Conservation (phyloP, 2,113 vertebrate species). For the Psittacus erithacus region DNA sequence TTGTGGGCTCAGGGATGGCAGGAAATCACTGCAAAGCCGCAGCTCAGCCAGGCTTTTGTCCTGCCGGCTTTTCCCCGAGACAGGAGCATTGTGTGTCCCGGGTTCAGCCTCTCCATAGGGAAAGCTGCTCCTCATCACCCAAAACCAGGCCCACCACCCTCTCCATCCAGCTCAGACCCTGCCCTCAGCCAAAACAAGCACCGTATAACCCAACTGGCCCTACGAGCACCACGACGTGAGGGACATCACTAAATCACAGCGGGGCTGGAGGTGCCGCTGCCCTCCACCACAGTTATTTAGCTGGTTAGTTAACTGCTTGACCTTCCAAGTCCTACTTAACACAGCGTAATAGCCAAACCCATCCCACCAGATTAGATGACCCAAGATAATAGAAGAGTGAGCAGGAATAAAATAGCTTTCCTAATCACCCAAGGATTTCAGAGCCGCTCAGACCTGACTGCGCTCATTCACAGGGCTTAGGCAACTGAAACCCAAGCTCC, state of each 20-base stretch:
- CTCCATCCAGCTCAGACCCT: neutral
- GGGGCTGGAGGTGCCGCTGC: neutral
- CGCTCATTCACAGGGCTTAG: constrained; percentile 75
- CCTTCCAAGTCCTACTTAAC: constrained; percentile 77
- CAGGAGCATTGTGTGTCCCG: neutral
- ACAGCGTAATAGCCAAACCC: constrained; percentile 72
- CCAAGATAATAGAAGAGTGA: constrained; percentile 69
- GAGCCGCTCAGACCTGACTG: constrained; percentile 79
- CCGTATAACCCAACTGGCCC: neutral
- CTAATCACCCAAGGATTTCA: constrained; percentile 71
- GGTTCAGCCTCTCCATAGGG: fast-evolving
- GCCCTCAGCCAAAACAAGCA: neutral
- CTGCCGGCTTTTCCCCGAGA: neutral
- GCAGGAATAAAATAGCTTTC: constrained; percentile 71
- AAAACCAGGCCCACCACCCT: neutral
- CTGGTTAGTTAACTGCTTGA: constrained; percentile 69
- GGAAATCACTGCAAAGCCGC: neutral
- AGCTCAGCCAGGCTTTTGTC: neutral
- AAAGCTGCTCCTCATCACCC: neutral
- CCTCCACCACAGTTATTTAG: constrained; percentile 18
- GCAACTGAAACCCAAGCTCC: constrained; percentile 81
- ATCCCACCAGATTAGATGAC: constrained; percentile 75
- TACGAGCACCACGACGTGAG: neutral
- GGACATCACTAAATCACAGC: neutral
- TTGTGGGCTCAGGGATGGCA: constrained; percentile 11